Evolutionary conservation across 2,888 invertebrate species (phyloP).

Genomic region (Melieria omissa): DNA sequence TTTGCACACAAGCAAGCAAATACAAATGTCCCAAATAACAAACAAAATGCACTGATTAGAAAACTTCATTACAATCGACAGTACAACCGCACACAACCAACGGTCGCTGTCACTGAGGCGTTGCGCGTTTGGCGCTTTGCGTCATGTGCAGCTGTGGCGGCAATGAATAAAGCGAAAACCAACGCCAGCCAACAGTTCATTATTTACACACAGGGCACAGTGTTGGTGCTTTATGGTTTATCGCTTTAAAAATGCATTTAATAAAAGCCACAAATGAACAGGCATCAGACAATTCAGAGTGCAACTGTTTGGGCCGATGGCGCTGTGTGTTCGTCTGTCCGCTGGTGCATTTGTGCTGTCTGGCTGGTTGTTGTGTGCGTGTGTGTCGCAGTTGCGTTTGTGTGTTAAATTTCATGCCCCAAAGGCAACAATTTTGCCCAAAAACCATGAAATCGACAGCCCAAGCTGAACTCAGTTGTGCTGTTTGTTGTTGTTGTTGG

Average conservation of each 20-base stretch:
- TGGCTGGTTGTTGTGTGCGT: neutral
- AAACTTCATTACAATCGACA: conserved; percentile 57
- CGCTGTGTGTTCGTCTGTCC: conserved; percentile 22
- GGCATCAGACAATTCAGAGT: too few relatives aligned
- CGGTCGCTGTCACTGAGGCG: neutral
- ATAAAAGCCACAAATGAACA: conserved; percentile 23
- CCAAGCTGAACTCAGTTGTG: neutral
- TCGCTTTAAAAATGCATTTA: conserved; percentile 22
- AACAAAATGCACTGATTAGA: conserved; percentile 52
- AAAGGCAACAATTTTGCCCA: conserved; percentile 44
- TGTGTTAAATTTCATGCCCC: conserved; percentile 53
- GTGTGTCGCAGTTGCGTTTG: conserved; percentile 17
- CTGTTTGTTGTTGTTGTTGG: too few relatives aligned
- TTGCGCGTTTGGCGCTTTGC: neutral
- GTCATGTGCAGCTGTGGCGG: conserved; percentile 11
- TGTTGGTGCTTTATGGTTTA: conserved; percentile 21
- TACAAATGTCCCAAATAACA: conserved; percentile 5
- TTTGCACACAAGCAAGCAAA: conserved; percentile 5
- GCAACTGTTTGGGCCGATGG: too few relatives aligned
- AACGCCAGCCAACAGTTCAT: conserved; percentile 14
- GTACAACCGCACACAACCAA: neutral
- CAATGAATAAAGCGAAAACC: conserved; percentile 20
- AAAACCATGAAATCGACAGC: conserved; percentile 49
- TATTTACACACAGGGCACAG: conserved; percentile 15
- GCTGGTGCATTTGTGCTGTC: neutral